Percentiles rank a stretch among this genome's conserved stretches.
phyloP scores from a whole-genome alignment of 1,140 invertebrate species.

The Pinna nobilis region DNA sequence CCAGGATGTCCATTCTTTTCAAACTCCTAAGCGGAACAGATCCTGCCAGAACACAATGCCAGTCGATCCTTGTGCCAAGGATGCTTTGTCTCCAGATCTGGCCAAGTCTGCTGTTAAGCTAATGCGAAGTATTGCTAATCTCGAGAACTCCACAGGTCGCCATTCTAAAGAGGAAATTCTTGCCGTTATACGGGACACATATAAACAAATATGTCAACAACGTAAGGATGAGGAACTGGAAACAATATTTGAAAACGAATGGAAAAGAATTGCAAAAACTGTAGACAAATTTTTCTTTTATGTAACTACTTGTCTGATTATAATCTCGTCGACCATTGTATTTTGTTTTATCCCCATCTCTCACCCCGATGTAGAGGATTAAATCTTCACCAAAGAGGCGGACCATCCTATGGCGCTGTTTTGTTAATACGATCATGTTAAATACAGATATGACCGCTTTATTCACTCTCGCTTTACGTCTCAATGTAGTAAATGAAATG shows the following conservation, averaged over 20 bases:
- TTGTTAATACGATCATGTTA: too few species aligned
- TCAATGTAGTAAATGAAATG: too few species aligned
- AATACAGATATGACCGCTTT: too few species aligned
- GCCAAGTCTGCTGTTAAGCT: conserved; percentile 20
- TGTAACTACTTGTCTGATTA: background rate
- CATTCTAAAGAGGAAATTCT: conserved; percentile 29
- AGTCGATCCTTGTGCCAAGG: background rate
- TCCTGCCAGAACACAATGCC: too few species aligned
- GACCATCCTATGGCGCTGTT: too few species aligned
- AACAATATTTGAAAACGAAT: conserved; percentile 39
- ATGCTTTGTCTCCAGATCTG: background rate
- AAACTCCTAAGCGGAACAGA: too few species aligned
- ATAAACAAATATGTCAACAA: conserved; percentile 32
- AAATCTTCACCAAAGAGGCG: too few species aligned
- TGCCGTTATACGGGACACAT: conserved; percentile 29
- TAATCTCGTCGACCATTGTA: conserved; percentile 21
- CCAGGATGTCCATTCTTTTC: too few species aligned
- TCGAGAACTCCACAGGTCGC: conserved; percentile 3
- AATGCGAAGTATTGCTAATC: conserved; percentile 32
- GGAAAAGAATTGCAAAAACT: conserved; percentile 40
- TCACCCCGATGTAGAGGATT: too few species aligned
- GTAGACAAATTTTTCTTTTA: conserved; percentile 43
- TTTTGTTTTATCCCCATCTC: too few species aligned
- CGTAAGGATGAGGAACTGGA: conserved; percentile 27
- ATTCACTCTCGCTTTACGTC: too few species aligned